phyloP scores from a whole-genome alignment of 2,113 vertebrate species.

The Otis tarda region DNA sequence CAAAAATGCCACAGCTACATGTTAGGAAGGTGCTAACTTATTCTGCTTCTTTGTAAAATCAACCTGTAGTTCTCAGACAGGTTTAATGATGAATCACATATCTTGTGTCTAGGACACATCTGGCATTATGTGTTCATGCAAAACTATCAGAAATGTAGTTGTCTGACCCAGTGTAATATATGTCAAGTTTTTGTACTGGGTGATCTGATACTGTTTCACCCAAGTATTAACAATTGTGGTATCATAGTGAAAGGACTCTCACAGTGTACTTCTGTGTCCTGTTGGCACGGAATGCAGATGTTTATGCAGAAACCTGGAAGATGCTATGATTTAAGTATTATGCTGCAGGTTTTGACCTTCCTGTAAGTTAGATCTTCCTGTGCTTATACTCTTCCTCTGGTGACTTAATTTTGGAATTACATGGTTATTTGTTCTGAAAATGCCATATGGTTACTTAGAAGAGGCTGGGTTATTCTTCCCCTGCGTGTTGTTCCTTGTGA shows the following conservation, averaged over 20 bases:
- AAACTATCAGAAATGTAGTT: neutral
- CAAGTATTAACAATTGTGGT: no score
- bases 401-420: neutral
- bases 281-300: neutral
- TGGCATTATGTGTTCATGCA: neutral
- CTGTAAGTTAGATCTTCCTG: neutral
- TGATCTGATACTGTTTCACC: no score
- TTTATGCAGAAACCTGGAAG: neutral
- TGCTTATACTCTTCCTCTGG: neutral
- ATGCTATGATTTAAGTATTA: neutral
- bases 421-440: neutral
- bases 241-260: accelerated
- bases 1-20: neutral
- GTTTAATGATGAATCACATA: neutral
- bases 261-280: neutral
- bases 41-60: neutral
- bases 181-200: neutral
- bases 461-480: neutral
- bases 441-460: neutral
- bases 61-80: neutral
- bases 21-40: neutral
- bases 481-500: neutral
- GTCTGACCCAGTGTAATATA: neutral
- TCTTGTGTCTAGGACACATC: neutral
- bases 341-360: neutral